phyloP scores from a whole-genome alignment of 2,113 vertebrate genomes.

The Mobula birostris region DNA sequence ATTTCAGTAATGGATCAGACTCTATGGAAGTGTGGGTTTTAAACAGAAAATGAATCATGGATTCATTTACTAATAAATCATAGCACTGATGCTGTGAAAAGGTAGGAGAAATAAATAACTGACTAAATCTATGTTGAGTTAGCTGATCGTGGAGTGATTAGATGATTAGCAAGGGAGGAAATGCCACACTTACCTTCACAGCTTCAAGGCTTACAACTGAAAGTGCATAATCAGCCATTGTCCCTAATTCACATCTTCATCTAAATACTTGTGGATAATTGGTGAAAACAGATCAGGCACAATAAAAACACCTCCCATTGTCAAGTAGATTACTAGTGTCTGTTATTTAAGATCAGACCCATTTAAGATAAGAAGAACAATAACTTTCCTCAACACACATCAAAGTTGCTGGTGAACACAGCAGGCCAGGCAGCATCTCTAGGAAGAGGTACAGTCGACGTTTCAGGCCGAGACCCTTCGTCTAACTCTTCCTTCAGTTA shows the following conservation, averaged over 20 bases:
- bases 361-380: background rate
- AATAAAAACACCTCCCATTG: background rate
- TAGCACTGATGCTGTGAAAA: background rate
- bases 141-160: background rate
- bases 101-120: background rate
- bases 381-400: no score
- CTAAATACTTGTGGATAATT: background rate
- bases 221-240: background rate
- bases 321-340: background rate
- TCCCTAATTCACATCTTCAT: background rate
- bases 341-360: background rate
- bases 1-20: background rate
- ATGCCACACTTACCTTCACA: background rate
- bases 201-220: background rate
- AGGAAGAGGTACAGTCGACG: no score
- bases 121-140: background rate
- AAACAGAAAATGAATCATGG: background rate
- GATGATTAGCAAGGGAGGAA: background rate
- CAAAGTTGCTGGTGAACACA: no score
- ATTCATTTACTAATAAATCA: slow-evolving; percentile 11
- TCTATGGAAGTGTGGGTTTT: background rate
- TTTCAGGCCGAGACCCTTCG: no score
- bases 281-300: background rate
- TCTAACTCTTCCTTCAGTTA: no score
- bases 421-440: no score